phyloP scores from a whole-genome alignment of 2,113 vertebrate species.

The Anas platyrhynchos region DNA sequence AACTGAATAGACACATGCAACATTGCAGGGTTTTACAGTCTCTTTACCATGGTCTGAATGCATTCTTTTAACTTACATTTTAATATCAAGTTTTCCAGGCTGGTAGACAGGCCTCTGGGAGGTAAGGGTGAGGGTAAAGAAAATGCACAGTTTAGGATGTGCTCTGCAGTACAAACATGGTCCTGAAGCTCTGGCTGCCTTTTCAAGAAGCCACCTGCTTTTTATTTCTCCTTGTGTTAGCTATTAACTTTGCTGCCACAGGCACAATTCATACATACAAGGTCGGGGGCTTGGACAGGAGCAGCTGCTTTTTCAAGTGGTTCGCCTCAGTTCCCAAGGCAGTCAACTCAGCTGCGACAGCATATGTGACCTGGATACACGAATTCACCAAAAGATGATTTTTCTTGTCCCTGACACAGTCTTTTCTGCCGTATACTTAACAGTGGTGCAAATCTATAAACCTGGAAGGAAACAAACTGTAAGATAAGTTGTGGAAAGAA shows the following conservation, averaged over 20 bases:
- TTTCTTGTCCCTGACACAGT: neutral
- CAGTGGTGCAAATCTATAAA: neutral
- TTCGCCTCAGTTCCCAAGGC: slow-evolving; percentile 13
- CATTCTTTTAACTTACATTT: slow-evolving; percentile 17
- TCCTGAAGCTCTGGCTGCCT: neutral
- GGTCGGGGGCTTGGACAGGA: slow-evolving; percentile 31
- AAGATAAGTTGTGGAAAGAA: neutral
- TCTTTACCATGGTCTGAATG: neutral
- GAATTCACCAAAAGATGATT: neutral
- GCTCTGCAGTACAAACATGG: slow-evolving; percentile 20
- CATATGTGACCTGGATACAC: neutral
- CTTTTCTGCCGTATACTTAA: neutral
- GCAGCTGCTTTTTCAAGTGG: slow-evolving; percentile 56
- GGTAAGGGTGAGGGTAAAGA: neutral
- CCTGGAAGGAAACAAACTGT: neutral
- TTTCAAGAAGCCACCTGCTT: slow-evolving; percentile 59
- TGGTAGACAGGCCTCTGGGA: neutral
- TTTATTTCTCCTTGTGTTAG: slow-evolving; percentile 46
- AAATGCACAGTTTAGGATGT: neutral
- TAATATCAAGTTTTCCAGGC: neutral
- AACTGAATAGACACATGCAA: neutral
- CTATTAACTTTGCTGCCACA: slow-evolving; percentile 62
- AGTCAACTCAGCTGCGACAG: slow-evolving; percentile 19
- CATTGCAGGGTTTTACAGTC: neutral
- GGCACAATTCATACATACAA: slow-evolving; percentile 59